A percentile compares a stretch with the other conserved stretches of the same genome.
These are phyloP conservation scores for Brachystomella parvula DNA, from an alignment of 1,140 invertebrate species.

Conservation along the genomic window DNA sequence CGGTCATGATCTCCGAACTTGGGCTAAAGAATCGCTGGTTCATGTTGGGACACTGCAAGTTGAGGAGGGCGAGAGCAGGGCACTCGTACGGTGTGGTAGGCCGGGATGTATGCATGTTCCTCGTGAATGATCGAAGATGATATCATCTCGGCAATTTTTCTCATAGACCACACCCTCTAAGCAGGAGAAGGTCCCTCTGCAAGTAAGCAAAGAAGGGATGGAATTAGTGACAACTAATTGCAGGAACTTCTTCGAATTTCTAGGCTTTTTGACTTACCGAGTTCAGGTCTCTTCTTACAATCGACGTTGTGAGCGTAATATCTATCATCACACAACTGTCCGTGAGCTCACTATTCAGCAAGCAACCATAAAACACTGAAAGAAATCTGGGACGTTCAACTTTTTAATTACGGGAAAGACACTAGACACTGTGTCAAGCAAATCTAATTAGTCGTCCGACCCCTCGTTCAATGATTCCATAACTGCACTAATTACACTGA, in stretches of 20 bases:
- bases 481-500: no score
- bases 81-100: constrained; percentile 31
- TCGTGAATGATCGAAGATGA: constrained; percentile 42
- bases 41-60: constrained; percentile 43
- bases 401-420: no score
- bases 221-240: no score
- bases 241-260: no score
- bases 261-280: constrained; percentile 43
- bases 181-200: constrained; percentile 44
- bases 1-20: constrained; percentile 39
- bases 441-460: no score
- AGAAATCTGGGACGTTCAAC: no score
- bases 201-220: constrained; percentile 40
- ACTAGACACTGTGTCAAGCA: no score
- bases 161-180: constrained; percentile 33
- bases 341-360: no score
- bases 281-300: constrained; percentile 39
- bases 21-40: constrained; percentile 36
- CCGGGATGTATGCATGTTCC: constrained; percentile 41
- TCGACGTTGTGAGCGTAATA: constrained; percentile 43
- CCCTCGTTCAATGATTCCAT: no score
- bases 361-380: no score
- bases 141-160: constrained; percentile 44
- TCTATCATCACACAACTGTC: no score
- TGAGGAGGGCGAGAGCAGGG: constrained; percentile 33